phyloP scores from a whole-genome alignment of 2,113 vertebrate species.

The Erinaceus europaeus region DNA sequence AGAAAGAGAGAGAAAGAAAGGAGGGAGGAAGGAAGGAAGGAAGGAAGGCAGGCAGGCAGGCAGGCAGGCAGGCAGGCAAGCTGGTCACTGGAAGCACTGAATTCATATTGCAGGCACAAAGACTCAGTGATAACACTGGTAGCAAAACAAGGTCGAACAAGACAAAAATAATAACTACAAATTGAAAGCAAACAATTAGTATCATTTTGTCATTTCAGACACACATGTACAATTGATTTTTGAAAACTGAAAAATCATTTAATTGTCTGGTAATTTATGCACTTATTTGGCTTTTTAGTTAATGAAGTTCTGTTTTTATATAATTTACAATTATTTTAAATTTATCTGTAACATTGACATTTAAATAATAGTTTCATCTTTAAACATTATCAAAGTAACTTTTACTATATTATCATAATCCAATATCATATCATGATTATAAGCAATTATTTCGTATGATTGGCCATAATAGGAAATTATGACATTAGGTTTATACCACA shows the following conservation, averaged over 20 bases:
- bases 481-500: too few relatives aligned
- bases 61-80: too few relatives aligned
- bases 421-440: neutral
- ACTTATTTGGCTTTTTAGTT: neutral
- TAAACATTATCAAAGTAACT: neutral
- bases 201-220: neutral
- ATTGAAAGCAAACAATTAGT: neutral
- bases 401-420: neutral
- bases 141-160: neutral
- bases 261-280: neutral
- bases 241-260: neutral
- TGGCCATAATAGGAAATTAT: too few relatives aligned
- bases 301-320: neutral
- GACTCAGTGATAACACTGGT: neutral
- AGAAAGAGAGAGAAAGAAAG: too few relatives aligned
- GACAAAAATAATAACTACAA: neutral
- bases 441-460: too few relatives aligned
- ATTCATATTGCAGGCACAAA: neutral
- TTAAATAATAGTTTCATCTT: neutral
- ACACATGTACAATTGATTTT: neutral
- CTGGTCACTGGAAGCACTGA: too few relatives aligned
- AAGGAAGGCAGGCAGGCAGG: too few relatives aligned
- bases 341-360: neutral
- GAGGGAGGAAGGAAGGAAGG: too few relatives aligned
- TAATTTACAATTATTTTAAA: slow-evolving; percentile 2